These are phyloP conservation scores for Stenopsyche tienmushanensis DNA, from an alignment of 1,140 invertebrate species.

Conservation along the genomic window DNA sequence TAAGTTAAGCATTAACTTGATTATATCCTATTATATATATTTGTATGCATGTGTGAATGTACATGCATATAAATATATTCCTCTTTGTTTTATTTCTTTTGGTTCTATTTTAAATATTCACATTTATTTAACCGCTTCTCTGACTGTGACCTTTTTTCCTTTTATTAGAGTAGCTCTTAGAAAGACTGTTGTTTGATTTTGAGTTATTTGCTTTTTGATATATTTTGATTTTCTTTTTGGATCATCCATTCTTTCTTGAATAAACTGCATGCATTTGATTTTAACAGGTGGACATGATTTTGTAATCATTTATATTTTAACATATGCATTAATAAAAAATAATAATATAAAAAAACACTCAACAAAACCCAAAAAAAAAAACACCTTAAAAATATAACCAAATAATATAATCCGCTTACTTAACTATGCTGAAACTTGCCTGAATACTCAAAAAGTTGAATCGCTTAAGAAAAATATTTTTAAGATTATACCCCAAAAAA, in stretches of 20 bases:
- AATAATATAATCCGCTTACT: not conserved
- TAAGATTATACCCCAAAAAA: not conserved
- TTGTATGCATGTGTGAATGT: not conserved
- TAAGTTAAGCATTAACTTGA: not conserved
- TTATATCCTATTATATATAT: not conserved
- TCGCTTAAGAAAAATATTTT: not conserved
- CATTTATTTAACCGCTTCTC: not conserved
- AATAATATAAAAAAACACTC: not conserved
- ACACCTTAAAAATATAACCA: not conserved
- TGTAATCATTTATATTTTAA: not conserved
- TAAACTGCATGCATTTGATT: not conserved
- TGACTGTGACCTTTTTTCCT: not conserved
- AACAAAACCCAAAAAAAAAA: not conserved
- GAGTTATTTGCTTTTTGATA: not conserved
- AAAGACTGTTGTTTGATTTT: not conserved
- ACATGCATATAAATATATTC: too few relatives aligned
- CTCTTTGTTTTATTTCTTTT: not conserved
- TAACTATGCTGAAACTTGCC: too few relatives aligned
- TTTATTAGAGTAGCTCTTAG: not conserved
- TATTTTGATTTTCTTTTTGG: not conserved
- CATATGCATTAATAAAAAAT: not conserved
- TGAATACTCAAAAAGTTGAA: not conserved
- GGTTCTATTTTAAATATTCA: not conserved
- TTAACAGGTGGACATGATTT: not conserved
- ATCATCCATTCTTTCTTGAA: not conserved